phyloP scores from a whole-genome alignment of 2,888 invertebrate genomes.

The Luperina nickerlii region DNA sequence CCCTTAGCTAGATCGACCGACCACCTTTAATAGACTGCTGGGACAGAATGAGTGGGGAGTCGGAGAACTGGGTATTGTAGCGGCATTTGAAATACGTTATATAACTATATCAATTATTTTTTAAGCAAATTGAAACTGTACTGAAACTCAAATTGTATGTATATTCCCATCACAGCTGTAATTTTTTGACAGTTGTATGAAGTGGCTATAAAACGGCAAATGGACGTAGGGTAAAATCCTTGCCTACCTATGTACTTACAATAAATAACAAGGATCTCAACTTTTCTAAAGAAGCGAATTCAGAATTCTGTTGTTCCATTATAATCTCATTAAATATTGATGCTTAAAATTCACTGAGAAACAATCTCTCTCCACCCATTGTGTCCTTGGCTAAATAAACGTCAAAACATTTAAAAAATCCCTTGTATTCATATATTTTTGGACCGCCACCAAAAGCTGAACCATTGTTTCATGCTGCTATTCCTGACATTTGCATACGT shows the following conservation, averaged over 20 bases:
- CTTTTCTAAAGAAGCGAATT: constrained; percentile 16
- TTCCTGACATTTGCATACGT: constrained; percentile 49
- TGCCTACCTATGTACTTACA: no score
- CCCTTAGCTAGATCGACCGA: no score
- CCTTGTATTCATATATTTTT: constrained; percentile 29
- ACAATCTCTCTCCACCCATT: constrained; percentile 9
- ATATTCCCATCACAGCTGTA: not conserved
- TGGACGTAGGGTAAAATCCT: not conserved
- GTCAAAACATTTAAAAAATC: constrained; percentile 28
- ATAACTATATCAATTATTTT: not conserved
- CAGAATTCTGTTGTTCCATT: constrained; percentile 35
- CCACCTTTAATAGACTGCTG: not conserved
- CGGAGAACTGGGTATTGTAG: not conserved
- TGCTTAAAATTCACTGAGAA: constrained; percentile 21
- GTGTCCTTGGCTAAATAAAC: constrained; percentile 16
- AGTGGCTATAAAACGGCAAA: not conserved
- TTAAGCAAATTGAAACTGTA: not conserved
- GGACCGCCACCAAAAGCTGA: constrained; percentile 23
- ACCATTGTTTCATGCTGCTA: constrained; percentile 30
- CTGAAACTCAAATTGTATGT: not conserved
- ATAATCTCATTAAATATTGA: constrained; percentile 41
- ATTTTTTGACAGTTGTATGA: not conserved
- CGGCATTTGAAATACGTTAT: not conserved
- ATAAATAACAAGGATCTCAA: constrained; percentile 9
- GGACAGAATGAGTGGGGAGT: no score